A percentile compares a stretch with the other conserved stretches of the same genome.
These are phyloP conservation scores for Galeopterus variegatus DNA, from an alignment of 2,113 vertebrate species.

Conservation along the genomic window DNA sequence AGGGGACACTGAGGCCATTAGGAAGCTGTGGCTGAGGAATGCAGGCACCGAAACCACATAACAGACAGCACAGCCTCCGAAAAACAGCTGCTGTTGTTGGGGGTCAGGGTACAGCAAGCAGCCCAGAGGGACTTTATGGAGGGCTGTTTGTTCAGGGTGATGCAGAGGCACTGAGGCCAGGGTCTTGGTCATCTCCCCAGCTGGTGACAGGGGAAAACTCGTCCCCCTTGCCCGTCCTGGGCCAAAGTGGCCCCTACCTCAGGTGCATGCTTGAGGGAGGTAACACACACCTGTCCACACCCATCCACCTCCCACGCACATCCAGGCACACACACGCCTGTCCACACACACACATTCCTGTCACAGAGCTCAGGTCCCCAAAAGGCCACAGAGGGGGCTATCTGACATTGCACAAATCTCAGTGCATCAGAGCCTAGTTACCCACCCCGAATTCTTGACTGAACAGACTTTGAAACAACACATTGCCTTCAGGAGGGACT, in stretches of 20 bases:
- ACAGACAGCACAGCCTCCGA: not conserved
- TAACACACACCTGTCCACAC: not conserved
- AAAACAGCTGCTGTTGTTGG: fast-evolving
- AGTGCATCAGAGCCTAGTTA: fast-evolving
- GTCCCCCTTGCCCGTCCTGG: not conserved
- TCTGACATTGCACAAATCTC: not conserved
- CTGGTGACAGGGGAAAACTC: fast-evolving
- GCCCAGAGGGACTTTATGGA: fast-evolving
- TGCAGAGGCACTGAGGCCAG: fast-evolving
- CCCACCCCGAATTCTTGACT: fast-evolving
- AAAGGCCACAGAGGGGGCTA: not conserved
- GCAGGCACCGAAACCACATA: not conserved
- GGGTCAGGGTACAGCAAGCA: fast-evolving
- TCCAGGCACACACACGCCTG: not conserved
- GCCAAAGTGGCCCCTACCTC: not conserved
- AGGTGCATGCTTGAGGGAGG: fast-evolving
- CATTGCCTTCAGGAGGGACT: fast-evolving
- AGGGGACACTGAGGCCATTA: fast-evolving
- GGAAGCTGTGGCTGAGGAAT: not conserved
- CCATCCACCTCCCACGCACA: not conserved
- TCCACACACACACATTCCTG: not conserved
- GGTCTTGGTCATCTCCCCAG: too few relatives aligned
- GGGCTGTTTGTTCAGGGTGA: not conserved
- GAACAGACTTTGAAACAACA: fast-evolving
- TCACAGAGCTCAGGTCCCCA: too few relatives aligned